Base-by-base conservation (phyloP, 2,888 invertebrate genomes). In the Linnaemya tessellans region DNA sequence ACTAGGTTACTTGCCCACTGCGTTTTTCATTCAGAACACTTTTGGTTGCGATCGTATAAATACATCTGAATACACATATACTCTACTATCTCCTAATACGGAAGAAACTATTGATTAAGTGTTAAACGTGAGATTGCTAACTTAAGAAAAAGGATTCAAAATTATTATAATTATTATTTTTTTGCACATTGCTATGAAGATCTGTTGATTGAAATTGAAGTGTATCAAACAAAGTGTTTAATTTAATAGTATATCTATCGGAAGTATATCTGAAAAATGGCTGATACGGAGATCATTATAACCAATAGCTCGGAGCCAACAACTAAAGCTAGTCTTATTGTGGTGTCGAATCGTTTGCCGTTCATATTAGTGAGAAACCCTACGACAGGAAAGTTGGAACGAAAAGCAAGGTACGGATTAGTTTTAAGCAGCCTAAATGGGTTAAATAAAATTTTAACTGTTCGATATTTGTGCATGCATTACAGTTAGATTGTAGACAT, bases 261-360 rank as follows among this genome's bases (percentile, higher is more conserved):
- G 30, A 54, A 62, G 25, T 54, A 20, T 22, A 41, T 41, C 11
- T 41, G 9, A 20, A 89, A 88, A 86, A 92, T 93, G 92, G 88
- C 88, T 80, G 92, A 92, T 81, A 90, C 92, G 71, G 92, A 92
- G 89, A 92, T 92, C 81, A 89, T 91, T 75, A 89, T 91, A 70
- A 92, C 93, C 75, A 89, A 90, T 73, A 88, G 89, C 65, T 89
- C 88, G 35, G 93, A 93, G 84, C 89, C 90, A 0, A 87, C 89
- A 30, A 89, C 90, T 8, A 95, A 95, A 89, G 96, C 95, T 88
- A 96, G 96, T 91, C 95, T 98, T 94, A 97, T 98, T 90, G 97
- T 98, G 88, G 97, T 98, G 84, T 97, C 98, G 88, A 98, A 98
- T 93, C 94, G 98, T 88, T 93, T 98, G 91, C 98, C 98, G 9